A percentile compares a stretch with the other conserved stretches of the same genome.
Evolutionary conservation across 1,140 invertebrate genomes (phyloP).

Genomic region (Penaeus chinensis): DNA sequence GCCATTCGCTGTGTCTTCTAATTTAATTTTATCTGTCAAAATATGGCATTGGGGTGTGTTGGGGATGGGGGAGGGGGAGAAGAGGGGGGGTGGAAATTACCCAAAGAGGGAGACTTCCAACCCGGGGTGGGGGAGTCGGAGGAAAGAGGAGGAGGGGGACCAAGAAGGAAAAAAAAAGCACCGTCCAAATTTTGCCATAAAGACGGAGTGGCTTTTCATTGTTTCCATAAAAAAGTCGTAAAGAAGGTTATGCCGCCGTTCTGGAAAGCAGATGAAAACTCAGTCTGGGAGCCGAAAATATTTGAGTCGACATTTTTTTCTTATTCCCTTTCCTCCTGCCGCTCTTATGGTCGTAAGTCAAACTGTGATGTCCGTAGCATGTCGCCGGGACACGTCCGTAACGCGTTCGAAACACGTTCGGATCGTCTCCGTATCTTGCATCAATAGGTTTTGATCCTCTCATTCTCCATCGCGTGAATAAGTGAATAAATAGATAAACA

Average conservation of each 20-base stretch:
- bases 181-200: constrained; percentile 50
- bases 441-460: no score
- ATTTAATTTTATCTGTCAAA: constrained; percentile 60
- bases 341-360: no score
- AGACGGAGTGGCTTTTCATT: constrained; percentile 57
- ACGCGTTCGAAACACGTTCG: no score
- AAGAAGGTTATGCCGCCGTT: constrained; percentile 50
- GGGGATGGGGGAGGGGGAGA: not conserved
- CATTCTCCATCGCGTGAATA: no score
- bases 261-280: constrained; percentile 46
- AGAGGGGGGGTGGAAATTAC: not conserved
- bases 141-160: not conserved
- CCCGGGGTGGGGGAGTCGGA: no score
- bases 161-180: constrained; percentile 4
- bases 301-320: not conserved
- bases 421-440: no score
- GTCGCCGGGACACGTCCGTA: no score
- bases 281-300: constrained; percentile 37
- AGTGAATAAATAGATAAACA: no score
- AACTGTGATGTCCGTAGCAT: no score
- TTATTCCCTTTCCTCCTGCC: no score
- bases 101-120: not conserved
- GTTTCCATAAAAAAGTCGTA: constrained; percentile 54
- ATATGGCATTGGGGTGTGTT: constrained; percentile 28
- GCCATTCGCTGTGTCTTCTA: constrained; percentile 50